Evolutionary conservation across 2,113 vertebrate species (phyloP).

Genomic region (Gnathonemus echidnorhynchus): DNA sequence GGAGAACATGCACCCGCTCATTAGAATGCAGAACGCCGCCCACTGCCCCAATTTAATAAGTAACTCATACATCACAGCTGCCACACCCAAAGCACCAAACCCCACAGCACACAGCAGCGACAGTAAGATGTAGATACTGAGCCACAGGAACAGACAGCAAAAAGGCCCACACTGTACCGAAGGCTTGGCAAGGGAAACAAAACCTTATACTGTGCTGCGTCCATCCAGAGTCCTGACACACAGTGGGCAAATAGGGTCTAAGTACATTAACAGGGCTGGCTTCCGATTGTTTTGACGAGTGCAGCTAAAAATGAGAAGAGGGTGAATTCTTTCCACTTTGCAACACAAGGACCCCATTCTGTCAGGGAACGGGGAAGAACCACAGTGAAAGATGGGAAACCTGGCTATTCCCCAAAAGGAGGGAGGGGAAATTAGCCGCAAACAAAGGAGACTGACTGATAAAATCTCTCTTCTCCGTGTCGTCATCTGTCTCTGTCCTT

Average conservation of each 20-base stretch:
- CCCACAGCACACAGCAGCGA: not conserved
- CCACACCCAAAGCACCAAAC: not conserved
- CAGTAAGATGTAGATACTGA: not conserved
- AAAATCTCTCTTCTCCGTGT: constrained; percentile 21
- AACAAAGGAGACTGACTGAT: constrained; percentile 36
- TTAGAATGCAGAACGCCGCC: not conserved
- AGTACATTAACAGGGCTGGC: not conserved
- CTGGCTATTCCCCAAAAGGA: not conserved
- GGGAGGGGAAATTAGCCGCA: constrained; percentile 10
- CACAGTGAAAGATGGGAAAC: constrained; percentile 14
- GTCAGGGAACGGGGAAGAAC: constrained; percentile 13
- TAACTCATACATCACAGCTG: not conserved
- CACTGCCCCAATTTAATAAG: not conserved
- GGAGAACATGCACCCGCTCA: not conserved
- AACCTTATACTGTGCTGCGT: not conserved
- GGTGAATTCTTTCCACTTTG: constrained; percentile 37
- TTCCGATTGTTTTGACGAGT: not conserved
- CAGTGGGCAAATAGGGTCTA: constrained; percentile 12
- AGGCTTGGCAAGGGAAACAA: not conserved
- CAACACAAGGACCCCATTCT: constrained; percentile 45
- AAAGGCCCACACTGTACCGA: not conserved
- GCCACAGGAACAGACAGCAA: not conserved
- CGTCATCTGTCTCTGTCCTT: not conserved
- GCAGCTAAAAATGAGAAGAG: not conserved
- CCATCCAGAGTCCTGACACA: not conserved